Percentiles rank a stretch among this genome's conserved stretches.
These are phyloP conservation scores for Bombylius discolor DNA, from an alignment of 2,888 invertebrate genomes.

Conservation along the genomic window DNA sequence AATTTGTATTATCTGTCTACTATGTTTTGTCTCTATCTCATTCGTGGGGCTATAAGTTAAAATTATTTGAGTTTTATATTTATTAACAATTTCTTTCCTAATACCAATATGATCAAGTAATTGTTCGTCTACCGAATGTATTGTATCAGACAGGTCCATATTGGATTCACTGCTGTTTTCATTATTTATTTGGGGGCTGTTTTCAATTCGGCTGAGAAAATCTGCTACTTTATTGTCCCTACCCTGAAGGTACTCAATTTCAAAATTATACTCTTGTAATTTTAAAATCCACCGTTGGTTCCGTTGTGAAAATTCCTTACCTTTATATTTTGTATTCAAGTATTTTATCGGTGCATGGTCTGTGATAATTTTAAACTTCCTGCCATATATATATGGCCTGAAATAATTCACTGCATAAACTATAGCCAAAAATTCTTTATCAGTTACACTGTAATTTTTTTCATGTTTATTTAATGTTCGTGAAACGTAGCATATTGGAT, in stretches of 20 bases:
- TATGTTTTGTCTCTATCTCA: conserved; percentile 6
- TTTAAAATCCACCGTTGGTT: conserved; percentile 10
- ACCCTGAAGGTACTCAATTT: conserved; percentile 12
- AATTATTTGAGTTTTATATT: conserved; percentile 13
- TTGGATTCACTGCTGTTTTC: conserved; percentile 10
- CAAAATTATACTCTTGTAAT: conserved; percentile 11
- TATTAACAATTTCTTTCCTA: conserved; percentile 12
- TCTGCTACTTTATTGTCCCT: conserved; percentile 13
- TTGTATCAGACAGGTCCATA: conserved; percentile 6
- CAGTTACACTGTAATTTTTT: conserved; percentile 1
- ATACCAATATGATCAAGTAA: conserved; percentile 11
- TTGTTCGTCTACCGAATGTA: conserved; percentile 12
- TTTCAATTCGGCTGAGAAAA: conserved; percentile 12
- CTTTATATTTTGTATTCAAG: conserved; percentile 11
- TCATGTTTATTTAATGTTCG: conserved; percentile 2
- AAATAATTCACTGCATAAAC: conserved; percentile 9
- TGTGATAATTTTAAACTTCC: conserved; percentile 11
- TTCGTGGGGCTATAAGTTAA: conserved; percentile 8
- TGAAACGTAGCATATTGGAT: conserved; percentile 4
- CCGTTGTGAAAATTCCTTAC: conserved; percentile 9
- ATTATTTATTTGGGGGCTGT: neutral
- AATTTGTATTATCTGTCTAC: conserved; percentile 8
- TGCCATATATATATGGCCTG: conserved; percentile 10
- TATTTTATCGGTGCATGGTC: conserved; percentile 12
- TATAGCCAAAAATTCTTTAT: conserved; percentile 7